phyloP scores from a whole-genome alignment of 2,113 vertebrate genomes.

The Sialia sialis region DNA sequence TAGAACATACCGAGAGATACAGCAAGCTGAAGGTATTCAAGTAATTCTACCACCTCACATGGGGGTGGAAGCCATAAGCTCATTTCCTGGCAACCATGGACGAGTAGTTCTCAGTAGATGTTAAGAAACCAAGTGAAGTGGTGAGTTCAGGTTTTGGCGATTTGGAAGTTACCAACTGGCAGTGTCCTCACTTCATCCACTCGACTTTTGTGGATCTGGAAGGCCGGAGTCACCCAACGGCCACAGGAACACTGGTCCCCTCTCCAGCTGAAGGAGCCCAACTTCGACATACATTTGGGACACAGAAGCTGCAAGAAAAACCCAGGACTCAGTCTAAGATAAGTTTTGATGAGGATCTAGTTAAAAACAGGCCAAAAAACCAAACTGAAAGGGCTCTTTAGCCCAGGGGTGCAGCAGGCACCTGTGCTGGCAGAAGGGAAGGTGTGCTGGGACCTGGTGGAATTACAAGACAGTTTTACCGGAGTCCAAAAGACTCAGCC shows the following conservation, averaged over 20 bases:
- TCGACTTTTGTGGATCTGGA: slow-evolving; percentile 91
- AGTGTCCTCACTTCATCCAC: slow-evolving; percentile 86
- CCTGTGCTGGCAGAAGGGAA: not conserved
- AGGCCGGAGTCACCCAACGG: slow-evolving; percentile 90
- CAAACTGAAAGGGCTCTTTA: not conserved
- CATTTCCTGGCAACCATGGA: not conserved
- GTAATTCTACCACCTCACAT: not conserved
- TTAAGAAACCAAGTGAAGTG: fast-evolving
- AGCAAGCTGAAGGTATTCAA: not conserved
- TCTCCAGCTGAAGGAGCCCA: slow-evolving; percentile 94
- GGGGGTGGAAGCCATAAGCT: not conserved
- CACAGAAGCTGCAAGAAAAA: slow-evolving; percentile 84
- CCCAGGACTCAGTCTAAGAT: fast-evolving
- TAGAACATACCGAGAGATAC: not conserved
- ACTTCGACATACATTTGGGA: slow-evolving; percentile 87
- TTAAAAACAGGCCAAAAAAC: not conserved
- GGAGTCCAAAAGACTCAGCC: not conserved
- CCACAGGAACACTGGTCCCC: slow-evolving; percentile 95
- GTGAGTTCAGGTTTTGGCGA: not conserved
- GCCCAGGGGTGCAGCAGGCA: not conserved
- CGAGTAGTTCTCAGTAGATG: fast-evolving
- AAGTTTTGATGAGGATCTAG: fast-evolving
- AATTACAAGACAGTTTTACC: not conserved
- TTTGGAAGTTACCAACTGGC: slow-evolving; percentile 29
- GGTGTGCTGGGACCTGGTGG: not conserved